Evolutionary conservation across 2,797 vertebrate genomes (phyloP).

Genomic region (Enteromius argenteus): DNA sequence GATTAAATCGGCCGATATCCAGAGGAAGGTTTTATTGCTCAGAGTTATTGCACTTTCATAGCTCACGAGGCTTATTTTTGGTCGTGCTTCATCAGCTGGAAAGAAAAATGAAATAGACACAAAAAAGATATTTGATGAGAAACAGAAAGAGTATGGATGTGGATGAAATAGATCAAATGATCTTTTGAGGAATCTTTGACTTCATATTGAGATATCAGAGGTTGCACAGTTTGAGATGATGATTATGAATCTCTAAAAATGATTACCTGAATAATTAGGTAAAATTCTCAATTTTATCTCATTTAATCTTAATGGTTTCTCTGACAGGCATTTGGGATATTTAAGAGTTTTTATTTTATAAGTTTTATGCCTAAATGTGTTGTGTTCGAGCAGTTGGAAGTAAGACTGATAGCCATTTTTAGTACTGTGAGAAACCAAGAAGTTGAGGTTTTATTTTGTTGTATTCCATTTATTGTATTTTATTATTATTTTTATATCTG

Average conservation of each 20-base stretch:
- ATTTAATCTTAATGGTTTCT: background rate
- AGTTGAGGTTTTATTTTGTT: no score
- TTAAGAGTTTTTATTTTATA: background rate
- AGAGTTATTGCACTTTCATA: background rate
- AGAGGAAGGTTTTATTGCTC: background rate
- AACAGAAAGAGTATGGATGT: background rate
- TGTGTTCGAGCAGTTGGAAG: no score
- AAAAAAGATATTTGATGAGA: background rate
- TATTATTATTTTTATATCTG: background rate
- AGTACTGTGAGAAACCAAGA: no score
- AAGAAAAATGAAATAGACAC: background rate
- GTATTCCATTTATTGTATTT: no score
- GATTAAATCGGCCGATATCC: slow-evolving; percentile 3
- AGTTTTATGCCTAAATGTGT: no score
- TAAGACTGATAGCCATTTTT: no score
- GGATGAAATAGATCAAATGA: background rate
- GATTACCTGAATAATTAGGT: no score
- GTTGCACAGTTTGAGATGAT: background rate
- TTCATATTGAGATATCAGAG: background rate
- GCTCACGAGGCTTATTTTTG: background rate
- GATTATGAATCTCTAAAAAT: background rate
- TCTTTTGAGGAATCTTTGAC: background rate
- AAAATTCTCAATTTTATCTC: background rate
- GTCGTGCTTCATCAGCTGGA: background rate
- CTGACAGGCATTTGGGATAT: background rate